Evolutionary conservation across 2,797 vertebrate genomes (phyloP), one percentile per base, ranked within the genome.

Genomic region (Acrossocheilus fasciatus): DNA sequence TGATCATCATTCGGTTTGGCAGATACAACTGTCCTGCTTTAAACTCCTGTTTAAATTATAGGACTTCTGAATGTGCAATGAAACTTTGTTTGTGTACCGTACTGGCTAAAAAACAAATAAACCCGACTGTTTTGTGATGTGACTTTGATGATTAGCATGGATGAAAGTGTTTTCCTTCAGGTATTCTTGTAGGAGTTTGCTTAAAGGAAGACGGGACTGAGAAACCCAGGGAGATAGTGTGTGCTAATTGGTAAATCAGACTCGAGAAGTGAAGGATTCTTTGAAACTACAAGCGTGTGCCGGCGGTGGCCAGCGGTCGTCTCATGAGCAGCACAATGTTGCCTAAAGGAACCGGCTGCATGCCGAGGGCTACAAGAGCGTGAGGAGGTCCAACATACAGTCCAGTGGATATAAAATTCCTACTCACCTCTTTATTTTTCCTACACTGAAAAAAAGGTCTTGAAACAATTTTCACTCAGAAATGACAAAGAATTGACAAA

Each of bases 171-270:
- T 69, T 75, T n/a, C 14, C 74, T 69, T 74, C 87, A 45, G 68
- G 81, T 70, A 76, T 86, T 89, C 83, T 68, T 73, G 87, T 77
- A 68, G 73, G 66, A 45, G 0, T 6, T 45, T 69, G 23, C 39
- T n/a, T n/a, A 23, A 54, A 72, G 69, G 39, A n/a, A 43, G 82
- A 84, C 76, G 79, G 54, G 85, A 77, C 36, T 30, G 72, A 74
- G 47, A 73, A 73, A 47, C n/a, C 41, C 23, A 47, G 69, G 59
- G 66, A 86, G 64, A 82, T 17, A 66, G 36, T 47, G 43, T 52
- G 81, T 64, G 84, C 43, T 87, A 88, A 87, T 89, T 89, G 87
- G 70, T 68, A 85, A 84, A 84, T 87, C 85, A 74, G 75, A 90
- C 86, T 54, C 41, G 54, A 39, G 72, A 83, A 80, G 81, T 87